phyloP scores from a whole-genome alignment of 37 sponge, comb jelly and placozoan genomes.

The Agelas oroides region DNA sequence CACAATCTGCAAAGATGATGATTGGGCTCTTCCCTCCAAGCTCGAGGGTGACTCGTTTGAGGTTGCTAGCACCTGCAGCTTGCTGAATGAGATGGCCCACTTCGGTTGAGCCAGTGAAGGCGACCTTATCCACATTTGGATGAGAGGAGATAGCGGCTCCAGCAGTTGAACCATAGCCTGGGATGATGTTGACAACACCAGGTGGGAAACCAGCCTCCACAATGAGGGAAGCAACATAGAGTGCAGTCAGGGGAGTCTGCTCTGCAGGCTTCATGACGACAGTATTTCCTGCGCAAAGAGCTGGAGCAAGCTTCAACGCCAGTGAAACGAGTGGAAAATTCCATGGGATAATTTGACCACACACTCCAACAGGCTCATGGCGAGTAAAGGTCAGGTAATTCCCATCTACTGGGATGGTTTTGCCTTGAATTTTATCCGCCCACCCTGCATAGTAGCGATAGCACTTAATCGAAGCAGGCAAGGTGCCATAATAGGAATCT shows the following conservation, averaged over 20 bases:
- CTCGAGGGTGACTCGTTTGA: slow-evolving; percentile 91
- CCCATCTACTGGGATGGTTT: slow-evolving; percentile 90
- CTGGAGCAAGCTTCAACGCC: slow-evolving; percentile 92
- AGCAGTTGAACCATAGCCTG: slow-evolving; percentile 92
- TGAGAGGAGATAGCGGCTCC: slow-evolving; percentile 87
- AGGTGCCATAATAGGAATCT: slow-evolving; percentile 53
- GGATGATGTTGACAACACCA: slow-evolving; percentile 88
- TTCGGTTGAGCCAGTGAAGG: slow-evolving; percentile 94
- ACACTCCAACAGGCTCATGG: slow-evolving; percentile 91
- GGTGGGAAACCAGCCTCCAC: slow-evolving; percentile 93
- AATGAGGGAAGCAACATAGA: slow-evolving; percentile 82
- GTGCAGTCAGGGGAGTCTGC: slow-evolving; percentile 89
- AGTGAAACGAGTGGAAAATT: slow-evolving; percentile 90
- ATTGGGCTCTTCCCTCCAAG: slow-evolving; percentile 95
- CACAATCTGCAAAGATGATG: slow-evolving; percentile 83
- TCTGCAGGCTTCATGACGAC: slow-evolving; percentile 89
- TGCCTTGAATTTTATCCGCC: slow-evolving; percentile 94
- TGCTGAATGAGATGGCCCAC: slow-evolving; percentile 89
- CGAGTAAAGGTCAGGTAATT: slow-evolving; percentile 78
- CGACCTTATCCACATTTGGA: slow-evolving; percentile 86
- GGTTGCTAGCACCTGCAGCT: slow-evolving; percentile 84
- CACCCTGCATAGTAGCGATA: slow-evolving; percentile 91
- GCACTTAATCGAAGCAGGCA: slow-evolving; percentile 60
- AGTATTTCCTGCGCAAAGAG: slow-evolving; percentile 80
- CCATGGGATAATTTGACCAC: slow-evolving; percentile 94